Evolutionary conservation across 2,113 vertebrate species (phyloP), one percentile per base, ranked within the genome.

Genomic region (Aptenodytes patagonicus): DNA sequence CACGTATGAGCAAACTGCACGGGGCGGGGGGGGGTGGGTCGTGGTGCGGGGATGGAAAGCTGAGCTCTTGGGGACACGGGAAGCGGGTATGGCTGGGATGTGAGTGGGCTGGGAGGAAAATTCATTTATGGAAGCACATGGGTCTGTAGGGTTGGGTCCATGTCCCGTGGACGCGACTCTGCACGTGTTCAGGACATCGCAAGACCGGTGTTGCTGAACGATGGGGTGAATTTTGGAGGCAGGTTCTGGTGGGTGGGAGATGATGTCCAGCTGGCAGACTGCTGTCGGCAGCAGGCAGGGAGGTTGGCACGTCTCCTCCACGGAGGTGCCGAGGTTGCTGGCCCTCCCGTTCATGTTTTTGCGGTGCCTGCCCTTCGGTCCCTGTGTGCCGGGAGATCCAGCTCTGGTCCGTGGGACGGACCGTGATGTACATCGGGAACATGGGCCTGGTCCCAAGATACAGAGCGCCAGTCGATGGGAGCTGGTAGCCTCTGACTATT

Each of bases 1-100:
- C 99, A 98, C 93, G 98, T 98, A 92, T 0, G 89, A 52, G 60
- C 36, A 10, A 26, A 69, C 44, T 20, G 21, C 44, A 21, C 6
- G 47, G 47, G 47, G 46, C 40, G 6, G 42, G 44, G 0, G 3
- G 47, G 6, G 7, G 36, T 36, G 8, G 11, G 17, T 22, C 1
- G 0, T 0, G 3, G 44, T 52, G 54, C 9, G 1, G 34, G 10
- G 6, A 2, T 0, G 2, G 61, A 40, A 7, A 13, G 19, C 49
- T 29, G 52, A 62, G 17, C 44, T 34, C 3, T 18, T 17, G 60
- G 47, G 55, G 17, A 28, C 14, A 2, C 0, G 0, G 54, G 26
- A 40, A 64, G 13, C 1, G 1, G 70, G 52, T 49, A 6, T 54
- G 49, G 85, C 78, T 64, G 70, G 52, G 52, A 17, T 57, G 64